Evolutionary conservation across 1,140 invertebrate species (phyloP), one percentile per base, ranked within the genome.

Genomic region (Neocloeon triangulifer): DNA sequence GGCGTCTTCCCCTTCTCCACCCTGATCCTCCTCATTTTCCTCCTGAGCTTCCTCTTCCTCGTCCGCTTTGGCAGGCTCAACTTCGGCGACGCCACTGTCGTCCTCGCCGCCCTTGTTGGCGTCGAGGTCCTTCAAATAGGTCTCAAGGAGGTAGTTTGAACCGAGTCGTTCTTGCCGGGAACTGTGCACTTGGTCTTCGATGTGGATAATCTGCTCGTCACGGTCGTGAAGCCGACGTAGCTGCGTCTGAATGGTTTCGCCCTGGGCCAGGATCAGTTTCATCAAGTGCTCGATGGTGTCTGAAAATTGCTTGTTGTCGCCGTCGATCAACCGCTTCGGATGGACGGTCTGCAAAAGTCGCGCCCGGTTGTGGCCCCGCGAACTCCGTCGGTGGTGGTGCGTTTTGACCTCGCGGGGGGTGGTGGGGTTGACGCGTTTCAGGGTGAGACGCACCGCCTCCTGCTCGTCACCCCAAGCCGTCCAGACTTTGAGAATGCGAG

Each of bases 121-220:
- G 12, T 64, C 58, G 26, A 61, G 47, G 8, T 60, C 55, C 26
- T 62, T 61, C 2, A 81, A 51, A 44, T 82, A 84, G 0, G 76
- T 71, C 46, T 81, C 71, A 2, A 81, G 58, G 12, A 84, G 58
- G 48, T 84, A 84, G 50, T 84, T 78, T 22, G 69, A 68, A 8
- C 78, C 78, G 39, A 77, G 66, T 42, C 75, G 66, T 37, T 70
- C 62, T 48, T 74, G 67, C 25, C 77, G 53, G 1, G 56, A 54
- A 17, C 55, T 49, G 48, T 82, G 78, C 26, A 73, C 68, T 39
- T 74, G 66, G 34, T 75, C 67, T 56, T 82, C 78, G 39, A 76
- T 61, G 33, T 63, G 60, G 18, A 70, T 66, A 38, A 84, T 82
- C 40, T 76, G 62, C 39, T 68, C 63, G 44, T 82, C 78, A 45